Conservation (phyloP, 2,113 vertebrate genomes). For the Siniperca knerii region DNA sequence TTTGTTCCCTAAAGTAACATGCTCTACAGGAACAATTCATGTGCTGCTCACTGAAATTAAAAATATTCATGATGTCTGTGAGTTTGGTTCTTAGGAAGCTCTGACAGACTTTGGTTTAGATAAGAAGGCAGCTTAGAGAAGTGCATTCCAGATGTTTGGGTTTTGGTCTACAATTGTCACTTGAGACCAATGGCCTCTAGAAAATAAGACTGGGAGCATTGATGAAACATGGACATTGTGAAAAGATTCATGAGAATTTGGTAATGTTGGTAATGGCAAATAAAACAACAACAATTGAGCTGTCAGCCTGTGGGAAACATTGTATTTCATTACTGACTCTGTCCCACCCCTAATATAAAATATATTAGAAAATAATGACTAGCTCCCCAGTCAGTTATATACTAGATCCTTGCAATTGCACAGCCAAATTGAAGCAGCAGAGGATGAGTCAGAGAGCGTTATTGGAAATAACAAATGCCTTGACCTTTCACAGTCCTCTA, state of each 20-base stretch:
- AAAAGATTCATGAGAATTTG: neutral
- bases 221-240: neutral
- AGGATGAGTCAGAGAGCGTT: neutral
- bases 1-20: neutral
- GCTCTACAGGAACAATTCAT: neutral
- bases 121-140: neutral
- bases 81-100: neutral
- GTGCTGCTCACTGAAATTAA: neutral
- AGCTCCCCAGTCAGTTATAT: neutral
- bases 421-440: neutral
- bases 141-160: conserved; percentile 55
- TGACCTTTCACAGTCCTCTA: conserved; percentile 26
- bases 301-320: neutral
- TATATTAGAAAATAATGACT: neutral
- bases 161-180: conserved; percentile 3
- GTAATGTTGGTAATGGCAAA: neutral
- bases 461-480: conserved; percentile 1
- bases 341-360: neutral
- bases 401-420: neutral
- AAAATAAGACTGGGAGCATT: neutral
- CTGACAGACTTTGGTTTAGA: neutral
- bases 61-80: neutral
- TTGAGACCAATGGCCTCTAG: neutral
- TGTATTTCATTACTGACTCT: neutral
- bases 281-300: neutral